Conservation (phyloP, 2,888 invertebrate species). For the Napeogenes inachia region DNA sequence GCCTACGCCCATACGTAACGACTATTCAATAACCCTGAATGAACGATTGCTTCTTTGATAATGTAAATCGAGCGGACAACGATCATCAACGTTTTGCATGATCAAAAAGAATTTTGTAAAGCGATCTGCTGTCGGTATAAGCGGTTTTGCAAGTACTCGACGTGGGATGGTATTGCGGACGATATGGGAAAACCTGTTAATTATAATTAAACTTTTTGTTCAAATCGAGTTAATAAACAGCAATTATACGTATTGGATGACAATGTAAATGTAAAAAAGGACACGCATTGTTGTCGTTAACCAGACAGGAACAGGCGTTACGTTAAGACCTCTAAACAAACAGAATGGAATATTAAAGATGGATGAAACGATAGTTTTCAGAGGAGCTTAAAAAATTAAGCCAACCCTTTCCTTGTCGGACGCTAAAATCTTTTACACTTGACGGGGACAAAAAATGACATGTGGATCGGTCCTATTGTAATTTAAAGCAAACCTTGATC, state of each 20-base stretch:
- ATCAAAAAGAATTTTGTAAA: constrained; percentile 61
- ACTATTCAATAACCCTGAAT: constrained; percentile 75
- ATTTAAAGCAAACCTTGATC: constrained; percentile 59
- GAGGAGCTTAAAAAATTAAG: constrained; percentile 49
- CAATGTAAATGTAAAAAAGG: constrained; percentile 3
- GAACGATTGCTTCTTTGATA: constrained; percentile 73
- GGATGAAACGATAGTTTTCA: constrained; percentile 63
- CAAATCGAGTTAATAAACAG: neutral
- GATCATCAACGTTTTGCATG: constrained; percentile 54
- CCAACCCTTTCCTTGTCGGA: constrained; percentile 70
- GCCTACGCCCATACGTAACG: constrained; percentile 72
- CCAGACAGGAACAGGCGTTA: constrained; percentile 8
- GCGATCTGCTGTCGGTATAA: constrained; percentile 58
- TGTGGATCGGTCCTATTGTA: constrained; percentile 59
- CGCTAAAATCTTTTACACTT: constrained; percentile 59
- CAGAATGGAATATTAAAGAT: constrained; percentile 46
- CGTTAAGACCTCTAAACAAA: constrained; percentile 20
- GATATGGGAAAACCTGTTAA: constrained; percentile 47
- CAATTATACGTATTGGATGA: neutral
- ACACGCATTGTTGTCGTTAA: constrained; percentile 6
- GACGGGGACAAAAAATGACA: constrained; percentile 63
- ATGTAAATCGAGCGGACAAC: constrained; percentile 66
- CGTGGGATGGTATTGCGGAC: constrained; percentile 40
- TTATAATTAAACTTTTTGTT: constrained; percentile 30
- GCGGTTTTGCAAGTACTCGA: constrained; percentile 45